Evolutionary conservation across 2,797 vertebrate species (phyloP), one percentile per base, ranked within the genome.

Genomic region (Bradypodion ventrale): DNA sequence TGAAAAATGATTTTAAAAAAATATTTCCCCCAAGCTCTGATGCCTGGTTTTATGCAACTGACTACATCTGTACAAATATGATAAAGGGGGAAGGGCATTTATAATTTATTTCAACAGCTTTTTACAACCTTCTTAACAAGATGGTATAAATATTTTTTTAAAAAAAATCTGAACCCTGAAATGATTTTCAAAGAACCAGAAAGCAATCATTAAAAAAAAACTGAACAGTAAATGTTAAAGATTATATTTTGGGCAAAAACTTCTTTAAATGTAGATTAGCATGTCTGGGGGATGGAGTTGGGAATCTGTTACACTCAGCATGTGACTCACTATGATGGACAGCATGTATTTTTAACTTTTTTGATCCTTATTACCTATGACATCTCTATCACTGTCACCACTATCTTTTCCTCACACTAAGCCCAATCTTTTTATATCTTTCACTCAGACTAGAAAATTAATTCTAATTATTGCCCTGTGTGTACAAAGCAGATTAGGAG

Each of bases 321-420:
- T 60, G 42, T 78, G 5, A 40, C 40, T 65, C 66, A 86, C 56
- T 44, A 16, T 75, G 44, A 32, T 0, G 0, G 69, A 44, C 44
- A 77, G 32, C 66, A 63, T 72, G 46, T 75, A 85, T 27, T 86
- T 78, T 84, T 72, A 84, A 27, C 27, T 78, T 25, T 7, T 84
- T 75, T 74, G 8, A 9, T 75, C 35, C 1, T 44, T 85, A 60
- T 69, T 63, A 83, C 83, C 87, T 70, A 8, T 75, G 70, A 75
- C 65, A 29, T 25, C 25, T 63, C 65, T 69, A 59, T 73, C 46
- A 60, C 46, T 86, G 49, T 82, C 32, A 46, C 12, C 46, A 32
- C 19, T 49, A 80, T 69, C 23, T 59, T 80, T 49, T 35, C 21
- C 29, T 35, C 12, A 35, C 60, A 68, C 60, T 10, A 35, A 87